Base-by-base conservation (phyloP, 2,888 invertebrate species). In the Torymus aiolomorphi region DNA sequence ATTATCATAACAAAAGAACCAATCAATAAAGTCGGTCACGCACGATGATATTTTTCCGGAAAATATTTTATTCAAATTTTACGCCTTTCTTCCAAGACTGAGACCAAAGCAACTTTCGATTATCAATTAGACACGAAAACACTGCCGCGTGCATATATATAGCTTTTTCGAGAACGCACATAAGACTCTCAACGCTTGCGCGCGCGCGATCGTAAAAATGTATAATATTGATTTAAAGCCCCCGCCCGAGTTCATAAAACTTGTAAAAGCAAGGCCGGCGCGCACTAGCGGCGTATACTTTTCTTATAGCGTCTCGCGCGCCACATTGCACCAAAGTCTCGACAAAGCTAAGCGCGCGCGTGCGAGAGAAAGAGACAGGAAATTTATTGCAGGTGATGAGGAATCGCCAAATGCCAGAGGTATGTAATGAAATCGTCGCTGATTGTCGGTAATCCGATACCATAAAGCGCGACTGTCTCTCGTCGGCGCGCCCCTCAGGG, bases 391-490 rank as follows among this genome's bases (percentile, higher is more conserved):
- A 70, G 80, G 71, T 78, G 80, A 70, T 71, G 75, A 73, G 65
- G 72, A 63, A 72, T 76, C 31, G 59, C 20, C 11, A 67, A 67
- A 54, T 52, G 62, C 76, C 24, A 18, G 24, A 18, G 70, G 49
- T 71, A 66, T 42, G 8, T 66, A 71, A 80, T 75, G 78, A 78
- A 78, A 78, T 75, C 71, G 80, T 71, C 78, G 78, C 54, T 78
- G 80, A 80, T 80, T 75, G 80, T 66, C 51, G 56, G 74, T 78
- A 75, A 80, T 78, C 74, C 80, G 73, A 73, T 80, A 80, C 49
- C 61, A 42, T 52, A 69, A 80, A 84, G 85, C 86, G 85, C 84
- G 85, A 86, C 83, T 85, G 83, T 82, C 82, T 78, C 71, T 80
- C 67, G n/a, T 76, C 71, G 79, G 75, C 49, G 52, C 54, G 12